Conservation (phyloP, 2,113 vertebrate species). For the Perca flavescens region DNA sequence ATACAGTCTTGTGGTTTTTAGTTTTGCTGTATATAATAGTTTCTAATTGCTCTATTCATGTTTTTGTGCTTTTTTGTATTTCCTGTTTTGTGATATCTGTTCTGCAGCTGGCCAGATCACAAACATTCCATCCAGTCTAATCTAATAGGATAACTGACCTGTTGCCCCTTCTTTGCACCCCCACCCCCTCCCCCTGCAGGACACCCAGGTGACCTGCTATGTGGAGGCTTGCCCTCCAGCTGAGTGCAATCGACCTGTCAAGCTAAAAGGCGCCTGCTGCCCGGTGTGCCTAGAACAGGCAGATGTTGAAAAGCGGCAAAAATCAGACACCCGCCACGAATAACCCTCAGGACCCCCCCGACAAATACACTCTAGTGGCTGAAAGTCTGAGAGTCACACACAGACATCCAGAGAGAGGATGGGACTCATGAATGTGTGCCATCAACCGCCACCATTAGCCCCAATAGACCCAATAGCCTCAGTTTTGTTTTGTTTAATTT, state of each 20-base stretch:
- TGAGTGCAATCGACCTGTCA: constrained; percentile 85
- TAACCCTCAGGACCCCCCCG: constrained; percentile 74
- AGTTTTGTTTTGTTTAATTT: constrained; percentile 48
- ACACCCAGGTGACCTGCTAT: constrained; percentile 93
- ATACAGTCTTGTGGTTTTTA: neutral
- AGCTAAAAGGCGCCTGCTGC: constrained; percentile 90
- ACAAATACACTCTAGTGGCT: constrained; percentile 43
- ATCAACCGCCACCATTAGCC: constrained; percentile 50
- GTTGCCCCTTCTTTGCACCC: neutral
- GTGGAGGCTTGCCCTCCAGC: constrained; percentile 88
- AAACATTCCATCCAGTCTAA: constrained; percentile 15
- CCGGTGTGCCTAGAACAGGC: constrained; percentile 84
- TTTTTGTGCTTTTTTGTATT: neutral
- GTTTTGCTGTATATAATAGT: neutral
- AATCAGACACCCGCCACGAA: constrained; percentile 35
- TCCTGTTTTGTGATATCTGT: no score
- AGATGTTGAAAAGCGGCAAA: constrained; percentile 4
- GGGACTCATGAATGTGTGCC: constrained; percentile 68
- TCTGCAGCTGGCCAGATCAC: neutral
- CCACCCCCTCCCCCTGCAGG: constrained; percentile 74
- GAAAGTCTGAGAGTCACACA: constrained; percentile 41
- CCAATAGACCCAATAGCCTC: constrained; percentile 67
- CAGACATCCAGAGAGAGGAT: constrained; percentile 61
- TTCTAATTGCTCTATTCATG: neutral
- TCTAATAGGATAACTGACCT: constrained; percentile 22